Evolutionary conservation across 2,113 vertebrate species (phyloP), one percentile per base, ranked within the genome.

Genomic region (Caranx ignobilis): DNA sequence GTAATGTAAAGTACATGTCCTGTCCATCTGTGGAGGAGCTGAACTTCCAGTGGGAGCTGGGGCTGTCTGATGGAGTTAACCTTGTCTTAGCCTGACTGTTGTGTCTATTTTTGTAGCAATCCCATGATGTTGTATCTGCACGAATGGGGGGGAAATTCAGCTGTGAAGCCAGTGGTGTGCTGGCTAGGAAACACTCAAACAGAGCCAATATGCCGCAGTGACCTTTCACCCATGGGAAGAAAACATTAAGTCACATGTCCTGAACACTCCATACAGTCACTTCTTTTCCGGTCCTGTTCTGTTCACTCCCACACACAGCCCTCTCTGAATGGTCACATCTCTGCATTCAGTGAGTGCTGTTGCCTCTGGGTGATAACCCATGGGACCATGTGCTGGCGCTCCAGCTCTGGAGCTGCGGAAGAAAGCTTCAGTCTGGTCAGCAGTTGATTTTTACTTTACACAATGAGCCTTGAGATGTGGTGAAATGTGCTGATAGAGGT

Each of bases 1-100:
- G 2, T 31, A 48, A 65, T 55, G 67, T 43, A 50, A 21, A 66
- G 13, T 21, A 16, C 48, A 52, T 52, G 39, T 55, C 37, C 21
- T 45, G 54, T 61, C 2, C 11, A 60, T 47, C 47, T 56, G 64
- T 31, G 45, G 65, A 54, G 45, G 57, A 52, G 43, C 9, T 60
- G 0, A 75, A 66, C 54, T 68, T 75, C 61, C 64, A 39, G 4
- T 41, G 76, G 43, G 55, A 86, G 55, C 10, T 1, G 43, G 1
- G 19, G 48, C 69, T 87, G 77, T 90, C 75, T 69, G 48, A 77
- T 82, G 4, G 31, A 26, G 77, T 87, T 87, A 88, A 87, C 87
- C 83, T 86, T 41, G 72, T 76, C 81, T 77, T 31, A 61, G 62
- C 66, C 54, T 15, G 67, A 67, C 81, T 43, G 78, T 65, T 79